Evolutionary conservation across 1,140 invertebrate species (phyloP).

Genomic region (Trinorchestia longiramus): DNA sequence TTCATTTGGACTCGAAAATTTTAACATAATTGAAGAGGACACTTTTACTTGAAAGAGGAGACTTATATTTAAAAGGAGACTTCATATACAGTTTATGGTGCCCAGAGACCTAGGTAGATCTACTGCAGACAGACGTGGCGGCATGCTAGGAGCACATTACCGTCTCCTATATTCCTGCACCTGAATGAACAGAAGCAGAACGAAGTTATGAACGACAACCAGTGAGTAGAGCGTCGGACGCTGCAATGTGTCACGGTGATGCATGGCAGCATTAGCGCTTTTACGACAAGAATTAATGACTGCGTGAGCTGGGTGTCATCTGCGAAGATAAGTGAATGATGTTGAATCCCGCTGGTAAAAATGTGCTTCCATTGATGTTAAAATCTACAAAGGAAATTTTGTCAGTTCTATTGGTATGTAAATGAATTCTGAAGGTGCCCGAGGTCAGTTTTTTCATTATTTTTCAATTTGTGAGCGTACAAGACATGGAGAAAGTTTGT

Average conservation of each 20-base stretch:
- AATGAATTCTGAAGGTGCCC: too few relatives aligned
- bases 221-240: background rate
- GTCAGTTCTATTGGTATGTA: too few relatives aligned
- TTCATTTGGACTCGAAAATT: too few relatives aligned
- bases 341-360: background rate
- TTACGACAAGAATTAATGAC: background rate
- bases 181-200: background rate
- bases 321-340: background rate
- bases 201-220: background rate
- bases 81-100: background rate
- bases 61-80: too few relatives aligned
- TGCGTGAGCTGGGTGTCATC: background rate
- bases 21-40: too few relatives aligned
- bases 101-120: background rate
- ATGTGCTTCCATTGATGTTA: background rate
- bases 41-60: too few relatives aligned
- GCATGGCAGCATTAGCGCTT: background rate
- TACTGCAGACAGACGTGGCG: background rate
- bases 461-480: too few relatives aligned
- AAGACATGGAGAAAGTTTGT: too few relatives aligned
- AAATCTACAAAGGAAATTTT: background rate
- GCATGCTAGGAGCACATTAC: background rate
- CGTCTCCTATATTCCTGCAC: background rate
- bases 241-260: background rate
- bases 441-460: too few relatives aligned